A percentile compares a stretch with the other conserved stretches of the same genome.
Evolutionary conservation across 2,113 vertebrate genomes (phyloP).

Genomic region (Haemorhous mexicanus): DNA sequence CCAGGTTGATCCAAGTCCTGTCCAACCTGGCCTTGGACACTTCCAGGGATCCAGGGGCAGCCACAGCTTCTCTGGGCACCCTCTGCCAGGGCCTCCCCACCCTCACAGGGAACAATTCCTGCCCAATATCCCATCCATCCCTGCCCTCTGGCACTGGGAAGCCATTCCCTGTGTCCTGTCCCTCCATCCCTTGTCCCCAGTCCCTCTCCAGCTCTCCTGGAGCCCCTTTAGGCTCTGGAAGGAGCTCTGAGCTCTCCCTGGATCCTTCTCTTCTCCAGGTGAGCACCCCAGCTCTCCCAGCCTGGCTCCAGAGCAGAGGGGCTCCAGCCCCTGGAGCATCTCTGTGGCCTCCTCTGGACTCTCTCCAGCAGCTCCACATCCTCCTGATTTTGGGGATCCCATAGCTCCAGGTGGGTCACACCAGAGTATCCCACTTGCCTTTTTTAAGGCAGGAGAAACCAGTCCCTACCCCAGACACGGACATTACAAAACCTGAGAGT

Average conservation of each 20-base stretch:
- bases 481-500: background rate
- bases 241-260: background rate
- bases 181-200: background rate
- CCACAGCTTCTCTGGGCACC: fast-evolving
- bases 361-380: fast-evolving
- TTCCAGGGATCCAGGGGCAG: background rate
- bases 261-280: background rate
- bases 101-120: fast-evolving
- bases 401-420: background rate
- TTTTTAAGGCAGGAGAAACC: background rate
- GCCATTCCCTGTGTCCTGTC: background rate
- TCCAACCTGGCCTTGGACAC: background rate
- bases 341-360: fast-evolving
- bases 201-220: background rate
- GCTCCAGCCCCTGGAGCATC: background rate
- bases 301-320: background rate
- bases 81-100: fast-evolving
- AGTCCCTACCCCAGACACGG: background rate
- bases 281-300: background rate
- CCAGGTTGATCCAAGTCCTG: fast-evolving
- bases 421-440: background rate
- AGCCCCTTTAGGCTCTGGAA: background rate
- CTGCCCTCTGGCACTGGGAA: background rate
- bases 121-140: background rate
- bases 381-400: background rate